These are phyloP conservation scores for Marmota flaviventris DNA, from an alignment of 2,113 vertebrate genomes.

Conservation along the genomic window DNA sequence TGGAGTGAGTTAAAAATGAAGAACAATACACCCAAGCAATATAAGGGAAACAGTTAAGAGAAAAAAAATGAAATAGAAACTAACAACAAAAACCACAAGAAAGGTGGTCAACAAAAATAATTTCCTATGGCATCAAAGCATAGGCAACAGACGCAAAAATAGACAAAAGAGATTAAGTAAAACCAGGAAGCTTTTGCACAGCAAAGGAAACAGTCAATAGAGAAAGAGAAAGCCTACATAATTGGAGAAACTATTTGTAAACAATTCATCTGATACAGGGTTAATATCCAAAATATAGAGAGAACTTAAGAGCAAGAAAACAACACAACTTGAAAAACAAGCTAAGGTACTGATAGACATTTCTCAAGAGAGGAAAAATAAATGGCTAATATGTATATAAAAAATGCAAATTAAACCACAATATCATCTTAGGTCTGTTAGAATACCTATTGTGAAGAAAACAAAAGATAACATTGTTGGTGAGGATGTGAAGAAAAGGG, in stretches of 20 bases:
- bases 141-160: neutral
- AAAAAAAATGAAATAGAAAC: neutral
- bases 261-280: no score
- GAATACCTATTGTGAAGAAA: neutral
- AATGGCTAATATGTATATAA: neutral
- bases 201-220: neutral
- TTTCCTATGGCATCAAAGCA: neutral
- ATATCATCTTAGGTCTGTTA: no score
- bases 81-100: neutral
- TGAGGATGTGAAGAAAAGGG: neutral
- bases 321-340: neutral
- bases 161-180: neutral
- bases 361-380: neutral
- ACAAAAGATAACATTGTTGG: neutral
- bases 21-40: slow-evolving; percentile 15
- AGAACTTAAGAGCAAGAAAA: neutral
- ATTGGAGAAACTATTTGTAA: neutral
- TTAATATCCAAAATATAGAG: neutral
- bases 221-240: neutral
- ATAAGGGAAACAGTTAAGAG: neutral
- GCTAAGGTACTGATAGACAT: neutral
- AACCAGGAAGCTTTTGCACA: neutral
- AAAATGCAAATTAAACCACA: neutral
- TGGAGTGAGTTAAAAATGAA: neutral
- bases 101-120: slow-evolving; percentile 16